Evolutionary conservation across 2,888 invertebrate genomes (phyloP), one percentile per base, ranked within the genome.

Genomic region (Dastarcus helophoroides): DNA sequence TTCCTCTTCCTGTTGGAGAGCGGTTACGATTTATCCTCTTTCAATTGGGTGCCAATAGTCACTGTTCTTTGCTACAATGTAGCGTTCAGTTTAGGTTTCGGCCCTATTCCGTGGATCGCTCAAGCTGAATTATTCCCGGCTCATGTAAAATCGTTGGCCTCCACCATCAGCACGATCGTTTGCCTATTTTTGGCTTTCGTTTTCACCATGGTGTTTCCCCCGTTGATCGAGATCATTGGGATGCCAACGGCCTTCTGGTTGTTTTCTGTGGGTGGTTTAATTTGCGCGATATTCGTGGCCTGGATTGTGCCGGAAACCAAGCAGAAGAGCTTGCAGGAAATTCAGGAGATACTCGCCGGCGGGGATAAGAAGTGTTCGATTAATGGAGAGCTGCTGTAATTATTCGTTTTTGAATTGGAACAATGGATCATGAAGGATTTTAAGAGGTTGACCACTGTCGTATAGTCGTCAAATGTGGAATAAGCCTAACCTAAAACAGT

Each of bases 101-200:
- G 19, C n/a, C 19, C 19, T n/a, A 17, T 17, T 7, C 19, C 19
- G 19, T 17, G 19, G 19, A n/a, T n/a, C 6, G 6, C n/a, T 7
- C 6, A 6, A n/a, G 19, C 6, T 7, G 19, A 17, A 17, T n/a
- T 17, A n/a, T 17, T 17, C 19, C 6, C 19, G 6, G n/a, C 19
- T 6, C 6, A 17, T 17, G 19, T 17, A 6, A 17, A 17, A 17
- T 17, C 19, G 6, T 7, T 17, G 6, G 19, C 19, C 6, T 6
- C 19, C n/a, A 6, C 19, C n/a, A 17, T 17, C 19, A 17, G 6
- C n/a, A n/a, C 19, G 19, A 17, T n/a, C 6, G n/a, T 17, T 7
- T 17, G 19, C n/a, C 6, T 17, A 17, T 17, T 17, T 17, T 17
- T 17, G 19, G 19, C 19, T 17, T 17, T 17, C 19, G 6, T 17